Conservation (phyloP, 2,797 vertebrate genomes). For the Brachyalestes nurse region DNA sequence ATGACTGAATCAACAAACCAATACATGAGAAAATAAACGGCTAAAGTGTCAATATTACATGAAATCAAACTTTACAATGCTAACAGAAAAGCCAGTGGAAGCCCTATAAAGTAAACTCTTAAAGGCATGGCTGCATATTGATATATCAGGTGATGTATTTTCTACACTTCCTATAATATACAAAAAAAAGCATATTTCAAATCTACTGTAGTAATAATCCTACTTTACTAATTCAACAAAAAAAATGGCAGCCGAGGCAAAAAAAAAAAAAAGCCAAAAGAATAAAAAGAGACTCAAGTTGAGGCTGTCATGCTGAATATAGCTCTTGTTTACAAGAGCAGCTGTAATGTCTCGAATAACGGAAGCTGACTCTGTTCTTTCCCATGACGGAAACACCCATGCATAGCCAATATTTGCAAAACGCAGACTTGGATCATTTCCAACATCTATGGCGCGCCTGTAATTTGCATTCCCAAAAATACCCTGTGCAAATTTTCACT, state of each 20-base stretch:
- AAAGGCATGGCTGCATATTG: slow-evolving; percentile 81
- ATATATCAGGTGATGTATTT: slow-evolving; percentile 59
- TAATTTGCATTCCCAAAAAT: not conserved
- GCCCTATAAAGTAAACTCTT: slow-evolving; percentile 76
- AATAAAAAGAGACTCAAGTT: not conserved
- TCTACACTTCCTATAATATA: slow-evolving; percentile 63
- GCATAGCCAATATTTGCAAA: slow-evolving; percentile 13
- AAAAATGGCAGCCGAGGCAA: slow-evolving; percentile 67
- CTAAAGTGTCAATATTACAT: slow-evolving; percentile 69
- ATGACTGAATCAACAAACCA: slow-evolving; percentile 75
- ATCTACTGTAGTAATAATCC: slow-evolving; percentile 25
- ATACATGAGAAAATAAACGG: slow-evolving; percentile 66
- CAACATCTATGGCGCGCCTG: not conserved
- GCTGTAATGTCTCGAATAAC: slow-evolving; percentile 21
- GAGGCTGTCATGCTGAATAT: slow-evolving; percentile 36
- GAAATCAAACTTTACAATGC: slow-evolving; percentile 79
- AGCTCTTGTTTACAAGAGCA: slow-evolving; percentile 19
- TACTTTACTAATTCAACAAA: slow-evolving; percentile 31
- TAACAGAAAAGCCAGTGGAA: slow-evolving; percentile 79
- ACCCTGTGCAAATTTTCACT: not conserved
- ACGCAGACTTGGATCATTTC: slow-evolving; percentile 4
- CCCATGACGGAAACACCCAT: not conserved
- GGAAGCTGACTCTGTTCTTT: slow-evolving; percentile 19
- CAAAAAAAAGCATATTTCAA: slow-evolving; percentile 36
- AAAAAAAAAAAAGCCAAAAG: slow-evolving; percentile 45